Percentiles rank a stretch among this genome's conserved stretches.
Evolutionary conservation across 2,888 invertebrate species (phyloP).

Genomic region (Folsomia candida): DNA sequence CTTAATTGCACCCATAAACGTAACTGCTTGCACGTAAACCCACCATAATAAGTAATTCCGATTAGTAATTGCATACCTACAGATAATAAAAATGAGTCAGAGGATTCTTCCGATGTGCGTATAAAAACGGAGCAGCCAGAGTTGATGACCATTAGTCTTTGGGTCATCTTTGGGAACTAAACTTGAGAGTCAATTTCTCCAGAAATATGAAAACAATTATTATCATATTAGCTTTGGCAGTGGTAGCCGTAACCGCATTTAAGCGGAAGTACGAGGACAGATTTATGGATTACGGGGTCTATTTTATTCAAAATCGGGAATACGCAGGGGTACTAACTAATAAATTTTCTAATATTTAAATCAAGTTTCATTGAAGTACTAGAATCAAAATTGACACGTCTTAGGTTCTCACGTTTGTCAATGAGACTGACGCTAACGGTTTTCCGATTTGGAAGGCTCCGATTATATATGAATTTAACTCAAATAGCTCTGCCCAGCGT

Average conservation of each 20-base stretch:
- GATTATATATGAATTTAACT: slow-evolving; percentile 11
- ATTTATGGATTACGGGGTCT: slow-evolving; percentile 30
- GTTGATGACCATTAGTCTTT: neutral
- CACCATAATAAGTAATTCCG: neutral
- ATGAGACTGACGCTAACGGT: neutral
- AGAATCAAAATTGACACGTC: too few relatives aligned
- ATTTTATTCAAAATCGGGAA: slow-evolving; percentile 31
- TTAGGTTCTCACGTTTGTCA: slow-evolving; percentile 30
- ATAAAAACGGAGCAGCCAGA: neutral
- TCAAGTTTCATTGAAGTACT: neutral
- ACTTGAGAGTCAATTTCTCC: too few relatives aligned
- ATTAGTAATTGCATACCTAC: neutral
- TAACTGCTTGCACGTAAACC: neutral
- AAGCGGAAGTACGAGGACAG: slow-evolving; percentile 8
- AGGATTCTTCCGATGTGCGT: neutral
- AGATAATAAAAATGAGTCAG: slow-evolving; percentile 7
- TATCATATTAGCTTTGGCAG: neutral
- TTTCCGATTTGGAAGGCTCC: slow-evolving; percentile 21
- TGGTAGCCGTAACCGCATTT: neutral
- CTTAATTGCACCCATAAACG: neutral
- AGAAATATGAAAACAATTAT: neutral
- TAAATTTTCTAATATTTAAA: neutral
- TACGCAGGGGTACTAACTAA: slow-evolving; percentile 11
- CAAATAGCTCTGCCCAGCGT: slow-evolving; percentile 27
- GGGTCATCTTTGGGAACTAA: too few relatives aligned